These are phyloP conservation scores for Florisuga fusca DNA, from an alignment of 2,797 vertebrate genomes.

Conservation along the genomic window DNA sequence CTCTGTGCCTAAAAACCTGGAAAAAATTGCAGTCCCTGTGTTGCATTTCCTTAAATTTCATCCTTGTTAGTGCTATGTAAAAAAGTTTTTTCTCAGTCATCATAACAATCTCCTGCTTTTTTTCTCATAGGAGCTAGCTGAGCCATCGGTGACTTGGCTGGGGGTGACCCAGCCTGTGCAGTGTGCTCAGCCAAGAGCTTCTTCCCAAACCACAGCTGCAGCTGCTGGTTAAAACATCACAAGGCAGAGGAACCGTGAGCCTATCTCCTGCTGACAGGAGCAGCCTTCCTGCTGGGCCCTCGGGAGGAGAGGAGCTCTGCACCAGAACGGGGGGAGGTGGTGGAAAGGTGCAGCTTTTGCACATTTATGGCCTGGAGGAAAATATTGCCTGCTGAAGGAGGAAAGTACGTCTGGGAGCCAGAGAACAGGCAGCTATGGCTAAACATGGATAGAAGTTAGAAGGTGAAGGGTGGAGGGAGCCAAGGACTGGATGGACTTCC, in stretches of 20 bases:
- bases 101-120: neutral
- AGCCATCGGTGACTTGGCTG: neutral
- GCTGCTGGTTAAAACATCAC: neutral
- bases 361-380: neutral
- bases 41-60: neutral
- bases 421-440: neutral
- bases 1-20: neutral
- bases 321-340: rapidly evolving
- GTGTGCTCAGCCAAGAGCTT: neutral
- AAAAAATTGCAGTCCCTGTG: neutral
- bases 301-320: neutral
- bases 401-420: neutral
- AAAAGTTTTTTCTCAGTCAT: neutral
- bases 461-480: neutral
- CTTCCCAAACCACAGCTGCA: neutral
- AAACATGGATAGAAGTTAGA: neutral
- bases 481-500: neutral
- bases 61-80: neutral
- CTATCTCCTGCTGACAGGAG: neutral
- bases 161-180: neutral
- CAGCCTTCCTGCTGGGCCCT: neutral
- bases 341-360: neutral
- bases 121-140: neutral
- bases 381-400: neutral
- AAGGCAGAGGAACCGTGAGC: neutral